Conservation (phyloP, 2,113 vertebrate species). For the Zosterops pallidus region DNA sequence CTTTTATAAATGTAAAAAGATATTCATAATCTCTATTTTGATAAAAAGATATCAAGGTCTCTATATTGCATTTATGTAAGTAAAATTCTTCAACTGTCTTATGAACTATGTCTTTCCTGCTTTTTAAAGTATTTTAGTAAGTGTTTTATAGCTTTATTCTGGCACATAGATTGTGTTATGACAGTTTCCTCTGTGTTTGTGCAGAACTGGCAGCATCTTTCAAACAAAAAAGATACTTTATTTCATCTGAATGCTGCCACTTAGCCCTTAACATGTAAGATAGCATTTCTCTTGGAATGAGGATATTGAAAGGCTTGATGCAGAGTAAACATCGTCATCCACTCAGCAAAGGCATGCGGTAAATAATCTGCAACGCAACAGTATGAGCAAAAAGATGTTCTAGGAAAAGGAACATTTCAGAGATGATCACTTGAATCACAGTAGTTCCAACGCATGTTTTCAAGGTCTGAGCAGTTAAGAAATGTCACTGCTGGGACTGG, state of each 20-base stretch:
- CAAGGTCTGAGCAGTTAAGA: not conserved
- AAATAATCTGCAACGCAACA: not conserved
- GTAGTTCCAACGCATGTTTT: not conserved
- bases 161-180: conserved; percentile 42
- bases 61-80: not conserved
- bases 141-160: conserved; percentile 11
- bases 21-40: not conserved
- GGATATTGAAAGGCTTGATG: not conserved
- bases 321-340: not conserved
- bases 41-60: not conserved
- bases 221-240: not conserved
- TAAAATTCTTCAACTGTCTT: not conserved
- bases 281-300: not conserved
- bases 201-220: conserved; percentile 14
- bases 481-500: not conserved
- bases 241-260: not conserved
- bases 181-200: conserved; percentile 17
- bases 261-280: not conserved
- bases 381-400: not conserved
- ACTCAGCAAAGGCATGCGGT: not conserved
- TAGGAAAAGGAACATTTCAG: not conserved
- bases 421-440: not conserved
- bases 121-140: not conserved
- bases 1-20: not conserved
- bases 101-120: not conserved